phyloP scores from a whole-genome alignment of 2,113 vertebrate species.

The Suricata suricatta region DNA sequence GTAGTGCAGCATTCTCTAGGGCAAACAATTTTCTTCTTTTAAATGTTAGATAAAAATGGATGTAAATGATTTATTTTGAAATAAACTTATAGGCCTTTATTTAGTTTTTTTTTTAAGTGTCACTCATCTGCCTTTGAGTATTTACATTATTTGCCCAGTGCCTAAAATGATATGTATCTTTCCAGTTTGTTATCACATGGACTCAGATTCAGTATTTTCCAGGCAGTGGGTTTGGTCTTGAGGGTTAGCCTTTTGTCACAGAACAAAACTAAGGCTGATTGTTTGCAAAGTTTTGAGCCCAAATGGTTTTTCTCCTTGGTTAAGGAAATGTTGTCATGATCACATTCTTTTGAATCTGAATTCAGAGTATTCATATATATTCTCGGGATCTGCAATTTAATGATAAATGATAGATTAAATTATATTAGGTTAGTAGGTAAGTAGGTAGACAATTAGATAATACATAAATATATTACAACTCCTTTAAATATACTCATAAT shows the following conservation, averaged over 20 bases:
- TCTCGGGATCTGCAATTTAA: neutral
- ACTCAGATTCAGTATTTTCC: neutral
- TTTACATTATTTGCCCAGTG: neutral
- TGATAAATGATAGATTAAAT: neutral
- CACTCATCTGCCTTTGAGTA: neutral
- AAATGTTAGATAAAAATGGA: neutral
- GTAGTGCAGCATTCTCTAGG: neutral
- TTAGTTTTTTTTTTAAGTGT: neutral
- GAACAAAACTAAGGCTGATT: neutral
- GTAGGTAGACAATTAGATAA: neutral
- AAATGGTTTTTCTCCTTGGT: neutral
- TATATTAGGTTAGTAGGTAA: neutral
- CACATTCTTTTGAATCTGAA: neutral
- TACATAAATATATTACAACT: neutral
- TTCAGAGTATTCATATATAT: neutral
- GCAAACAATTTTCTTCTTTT: neutral
- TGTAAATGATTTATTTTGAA: neutral
- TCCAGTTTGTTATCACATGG: neutral
- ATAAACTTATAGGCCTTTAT: neutral
- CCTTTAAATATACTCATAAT: neutral
- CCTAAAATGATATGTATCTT: neutral
- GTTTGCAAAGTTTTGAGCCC: neutral
- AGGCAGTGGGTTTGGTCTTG: neutral
- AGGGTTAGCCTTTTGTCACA: neutral
- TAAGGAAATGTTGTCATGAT: neutral